These are phyloP conservation scores for Mormyrus hasselquistii DNA, from an alignment of 2,797 vertebrate species.

Conservation along the genomic window DNA sequence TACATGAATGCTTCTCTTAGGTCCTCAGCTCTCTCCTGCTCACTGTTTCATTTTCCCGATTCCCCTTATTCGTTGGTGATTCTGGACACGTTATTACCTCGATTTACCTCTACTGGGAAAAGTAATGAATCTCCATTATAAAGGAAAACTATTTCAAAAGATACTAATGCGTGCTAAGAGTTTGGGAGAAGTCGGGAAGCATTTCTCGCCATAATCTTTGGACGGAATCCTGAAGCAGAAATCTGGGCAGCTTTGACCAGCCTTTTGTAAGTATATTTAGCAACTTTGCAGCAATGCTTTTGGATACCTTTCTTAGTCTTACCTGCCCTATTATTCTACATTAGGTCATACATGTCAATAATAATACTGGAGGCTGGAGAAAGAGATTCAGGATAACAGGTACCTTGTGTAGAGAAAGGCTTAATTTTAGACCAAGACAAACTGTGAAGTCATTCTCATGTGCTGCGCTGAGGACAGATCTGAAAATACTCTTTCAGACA, in stretches of 20 bases:
- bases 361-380: background rate
- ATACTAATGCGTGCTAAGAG: background rate
- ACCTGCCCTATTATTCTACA: background rate
- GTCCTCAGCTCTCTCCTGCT: background rate
- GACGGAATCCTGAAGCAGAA: background rate
- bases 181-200: background rate
- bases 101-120: background rate
- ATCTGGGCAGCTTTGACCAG: background rate
- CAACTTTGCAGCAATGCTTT: background rate
- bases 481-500: constrained; percentile 7
- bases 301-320: background rate
- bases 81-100: too few relatives aligned
- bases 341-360: background rate
- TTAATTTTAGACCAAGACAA: background rate
- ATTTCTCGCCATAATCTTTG: background rate
- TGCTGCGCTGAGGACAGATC: background rate
- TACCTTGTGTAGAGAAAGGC: background rate
- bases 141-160: background rate
- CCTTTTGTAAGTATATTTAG: background rate
- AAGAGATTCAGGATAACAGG: background rate
- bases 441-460: background rate
- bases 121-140: background rate
- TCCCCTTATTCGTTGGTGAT: background rate
- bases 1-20: background rate
- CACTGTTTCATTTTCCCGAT: constrained; percentile 27